Evolutionary conservation across 2,888 invertebrate genomes (phyloP), one percentile per base, ranked within the genome.

Genomic region (Drosophila austrosaltans): DNA sequence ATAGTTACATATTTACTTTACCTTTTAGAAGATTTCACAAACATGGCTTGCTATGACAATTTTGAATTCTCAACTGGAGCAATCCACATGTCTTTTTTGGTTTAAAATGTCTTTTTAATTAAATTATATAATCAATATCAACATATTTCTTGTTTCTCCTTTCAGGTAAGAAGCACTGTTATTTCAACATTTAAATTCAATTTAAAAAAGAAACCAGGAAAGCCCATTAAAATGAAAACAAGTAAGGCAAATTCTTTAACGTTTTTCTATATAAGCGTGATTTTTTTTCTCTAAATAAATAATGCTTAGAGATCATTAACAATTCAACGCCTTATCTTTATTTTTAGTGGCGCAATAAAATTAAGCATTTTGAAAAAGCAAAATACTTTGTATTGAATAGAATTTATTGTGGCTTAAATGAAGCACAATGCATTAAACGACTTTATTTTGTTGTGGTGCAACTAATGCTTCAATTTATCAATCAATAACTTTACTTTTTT

Each of bases 141-240:
- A 16, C 16, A 48, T 8, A 25, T 25, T 48, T 48, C 48, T 48
- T 48, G 48, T 48, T 48, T 48, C 10, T 48, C 10, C 48, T 48
- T 48, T 48, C 48, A 48, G 48, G 48, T 48, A 48, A 48, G 44
- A 28, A 28, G 36, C 8, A 36, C 36, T 36, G 36, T 48, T 48
- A 10, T 48, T 48, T 16, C 4, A 48, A 25, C 12, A 48, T 12
- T 25, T 16, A 48, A 48, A 48, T 48, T 22, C 10, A 48, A 22
- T 48, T 10, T 4, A 7, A 22, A 10, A 22, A 20, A 7, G 8
- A 10, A 22, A 20, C 22, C 44, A 16, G 48, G 48, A 48, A 48
- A 48, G 8, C 22, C 48, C 48, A 25, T 48, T 48, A 48, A 48
- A 48, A 48, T 22, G 8, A 12, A 48, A 48, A 48, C 48, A 48